These are phyloP conservation scores for Chloromyia formosa DNA, from an alignment of 2,888 invertebrate genomes.

Conservation along the genomic window DNA sequence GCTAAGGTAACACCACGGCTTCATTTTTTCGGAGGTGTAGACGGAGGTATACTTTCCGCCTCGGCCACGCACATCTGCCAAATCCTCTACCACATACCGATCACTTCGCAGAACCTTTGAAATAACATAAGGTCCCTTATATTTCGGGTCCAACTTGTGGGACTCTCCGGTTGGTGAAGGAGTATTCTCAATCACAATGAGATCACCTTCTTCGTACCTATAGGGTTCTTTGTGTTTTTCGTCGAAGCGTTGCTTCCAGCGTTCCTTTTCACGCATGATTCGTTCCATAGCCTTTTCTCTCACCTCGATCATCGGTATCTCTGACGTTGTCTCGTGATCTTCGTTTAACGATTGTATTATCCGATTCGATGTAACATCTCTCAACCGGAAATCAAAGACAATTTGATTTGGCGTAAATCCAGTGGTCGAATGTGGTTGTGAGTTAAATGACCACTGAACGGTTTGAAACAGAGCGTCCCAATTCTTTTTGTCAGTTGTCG, in stretches of 20 bases:
- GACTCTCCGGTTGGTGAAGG: slow-evolving; percentile 48
- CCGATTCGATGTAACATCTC: neutral
- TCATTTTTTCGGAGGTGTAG: slow-evolving; percentile 48
- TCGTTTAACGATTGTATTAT: neutral
- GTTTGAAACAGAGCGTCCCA: neutral
- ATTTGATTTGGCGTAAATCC: neutral
- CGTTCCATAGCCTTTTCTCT: neutral
- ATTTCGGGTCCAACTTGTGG: slow-evolving; percentile 51
- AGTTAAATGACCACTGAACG: no score
- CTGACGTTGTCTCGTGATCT: neutral
- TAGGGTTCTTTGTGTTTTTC: no score
- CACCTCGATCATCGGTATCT: neutral
- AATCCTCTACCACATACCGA: slow-evolving; percentile 51
- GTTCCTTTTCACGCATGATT: slow-evolving; percentile 47
- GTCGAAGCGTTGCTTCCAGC: slow-evolving; percentile 50
- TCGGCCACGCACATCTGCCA: slow-evolving; percentile 49
- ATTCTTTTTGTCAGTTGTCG: neutral
- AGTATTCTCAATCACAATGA: slow-evolving; percentile 48
- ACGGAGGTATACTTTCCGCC: slow-evolving; percentile 51
- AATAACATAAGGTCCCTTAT: slow-evolving; percentile 51
- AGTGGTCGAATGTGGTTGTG: neutral
- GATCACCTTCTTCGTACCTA: slow-evolving; percentile 39
- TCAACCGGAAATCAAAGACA: neutral
- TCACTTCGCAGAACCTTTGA: slow-evolving; percentile 50
- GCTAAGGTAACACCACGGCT: slow-evolving; percentile 3